Evolutionary conservation across 2,888 invertebrate genomes (phyloP).

Genomic region (Scelioninae gen. 1): DNA sequence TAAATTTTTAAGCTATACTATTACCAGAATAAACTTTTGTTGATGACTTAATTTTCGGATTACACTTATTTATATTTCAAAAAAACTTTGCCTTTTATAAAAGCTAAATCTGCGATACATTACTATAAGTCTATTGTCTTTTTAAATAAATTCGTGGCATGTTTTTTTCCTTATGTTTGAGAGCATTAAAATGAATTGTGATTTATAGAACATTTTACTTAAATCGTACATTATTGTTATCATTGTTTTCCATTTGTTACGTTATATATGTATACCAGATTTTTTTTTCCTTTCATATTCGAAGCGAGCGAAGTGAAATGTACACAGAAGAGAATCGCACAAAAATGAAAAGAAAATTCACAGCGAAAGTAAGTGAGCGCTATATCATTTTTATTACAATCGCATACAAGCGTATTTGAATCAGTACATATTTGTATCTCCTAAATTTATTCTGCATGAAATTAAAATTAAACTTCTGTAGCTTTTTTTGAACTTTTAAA

Average conservation of each 20-base stretch:
- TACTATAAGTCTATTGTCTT: conserved; percentile 14
- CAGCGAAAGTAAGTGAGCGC: conserved; percentile 29
- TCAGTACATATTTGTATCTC: conserved; percentile 14
- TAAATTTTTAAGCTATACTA: too few species aligned
- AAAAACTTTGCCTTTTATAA: background rate
- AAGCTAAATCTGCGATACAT: conserved; percentile 7
- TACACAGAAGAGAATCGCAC: conserved; percentile 25
- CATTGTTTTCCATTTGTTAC: conserved; percentile 56
- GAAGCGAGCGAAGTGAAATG: conserved; percentile 28
- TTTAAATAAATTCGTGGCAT: conserved; percentile 29
- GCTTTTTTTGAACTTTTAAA: conserved; percentile 10
- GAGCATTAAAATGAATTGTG: conserved; percentile 40
- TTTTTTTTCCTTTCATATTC: conserved; percentile 38
- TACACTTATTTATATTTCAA: too few species aligned
- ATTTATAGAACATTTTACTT: conserved; percentile 44
- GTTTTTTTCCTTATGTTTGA: conserved; percentile 25
- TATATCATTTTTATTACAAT: conserved; percentile 50
- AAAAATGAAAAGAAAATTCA: conserved; percentile 47
- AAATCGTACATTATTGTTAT: conserved; percentile 43
- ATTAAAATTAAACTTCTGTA: conserved; percentile 18
- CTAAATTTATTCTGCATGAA: conserved; percentile 16
- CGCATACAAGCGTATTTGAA: conserved; percentile 15
- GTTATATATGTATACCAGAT: conserved; percentile 8
- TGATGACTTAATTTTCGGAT: too few species aligned
- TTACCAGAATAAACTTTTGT: too few species aligned